Conservation (phyloP, 2,113 vertebrate species). For the Candoia aspera region DNA sequence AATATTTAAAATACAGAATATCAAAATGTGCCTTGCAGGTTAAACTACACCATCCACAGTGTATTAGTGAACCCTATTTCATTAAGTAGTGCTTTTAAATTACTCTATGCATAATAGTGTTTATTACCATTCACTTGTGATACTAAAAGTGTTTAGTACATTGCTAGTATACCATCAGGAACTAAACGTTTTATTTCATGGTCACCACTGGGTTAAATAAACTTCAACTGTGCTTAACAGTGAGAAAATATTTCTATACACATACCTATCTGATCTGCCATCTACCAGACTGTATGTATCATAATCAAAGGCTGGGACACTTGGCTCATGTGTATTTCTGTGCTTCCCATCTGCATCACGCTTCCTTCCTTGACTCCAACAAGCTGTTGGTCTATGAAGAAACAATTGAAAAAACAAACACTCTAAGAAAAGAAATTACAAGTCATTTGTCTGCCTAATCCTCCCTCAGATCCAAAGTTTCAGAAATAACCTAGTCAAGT, state of each 20-base stretch:
- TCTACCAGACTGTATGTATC: constrained; percentile 41
- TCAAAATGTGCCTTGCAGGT: neutral
- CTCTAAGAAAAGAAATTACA: neutral
- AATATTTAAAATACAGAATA: constrained; percentile 11
- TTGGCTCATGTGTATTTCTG: constrained; percentile 55
- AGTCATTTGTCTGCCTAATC: neutral
- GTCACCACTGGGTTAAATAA: neutral
- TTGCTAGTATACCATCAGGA: neutral
- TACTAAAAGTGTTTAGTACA: neutral
- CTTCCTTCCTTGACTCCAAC: constrained; percentile 82
- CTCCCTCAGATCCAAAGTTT: neutral
- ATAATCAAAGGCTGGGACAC: constrained; percentile 12
- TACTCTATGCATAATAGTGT: neutral
- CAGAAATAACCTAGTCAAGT: neutral
- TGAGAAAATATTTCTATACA: neutral
- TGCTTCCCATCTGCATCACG: constrained; percentile 77
- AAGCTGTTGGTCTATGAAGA: constrained; percentile 57
- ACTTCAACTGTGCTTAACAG: neutral
- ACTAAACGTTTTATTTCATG: neutral
- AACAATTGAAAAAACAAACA: constrained; percentile 57
- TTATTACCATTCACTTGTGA: neutral
- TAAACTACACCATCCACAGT: neutral
- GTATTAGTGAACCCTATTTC: neutral
- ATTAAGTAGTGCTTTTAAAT: neutral
- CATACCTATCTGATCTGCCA: constrained; percentile 56